Evolutionary conservation across 2,113 vertebrate genomes (phyloP).

Genomic region (Capreolus pygargus): DNA sequence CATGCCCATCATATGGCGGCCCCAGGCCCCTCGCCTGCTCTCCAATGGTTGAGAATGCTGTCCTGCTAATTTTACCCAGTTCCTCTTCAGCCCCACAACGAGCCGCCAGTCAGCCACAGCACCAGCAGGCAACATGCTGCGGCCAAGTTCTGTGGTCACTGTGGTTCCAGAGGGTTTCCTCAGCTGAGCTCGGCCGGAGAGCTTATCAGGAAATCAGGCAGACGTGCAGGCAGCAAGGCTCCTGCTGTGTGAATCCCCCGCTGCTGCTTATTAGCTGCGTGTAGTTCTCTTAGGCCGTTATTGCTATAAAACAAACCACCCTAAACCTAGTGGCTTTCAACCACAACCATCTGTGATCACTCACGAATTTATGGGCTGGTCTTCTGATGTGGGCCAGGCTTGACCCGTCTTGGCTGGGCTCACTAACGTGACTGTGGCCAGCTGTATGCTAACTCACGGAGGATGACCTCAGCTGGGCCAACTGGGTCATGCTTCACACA

Average conservation of each 20-base stretch:
- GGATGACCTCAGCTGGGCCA: not conserved
- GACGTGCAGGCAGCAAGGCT: not conserved
- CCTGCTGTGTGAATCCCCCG: not conserved
- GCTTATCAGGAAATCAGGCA: not conserved
- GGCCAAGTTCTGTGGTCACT: accelerated
- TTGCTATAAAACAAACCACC: not conserved
- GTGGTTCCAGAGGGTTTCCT: not conserved
- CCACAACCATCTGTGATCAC: not conserved
- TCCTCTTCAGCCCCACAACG: not conserved
- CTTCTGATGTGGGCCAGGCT: not conserved
- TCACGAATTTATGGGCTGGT: too few species aligned
- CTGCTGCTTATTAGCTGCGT: not conserved
- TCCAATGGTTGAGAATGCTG: accelerated
- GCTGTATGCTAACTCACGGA: not conserved
- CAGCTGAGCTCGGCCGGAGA: not conserved
- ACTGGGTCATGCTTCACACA: too few species aligned
- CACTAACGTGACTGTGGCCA: not conserved
- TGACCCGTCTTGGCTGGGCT: not conserved
- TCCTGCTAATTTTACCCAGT: not conserved
- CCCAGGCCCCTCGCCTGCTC: not conserved
- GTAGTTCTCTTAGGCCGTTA: not conserved
- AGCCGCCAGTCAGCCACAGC: not conserved
- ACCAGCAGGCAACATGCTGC: not conserved
- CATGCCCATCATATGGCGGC: accelerated
- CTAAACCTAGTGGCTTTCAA: not conserved